A percentile compares a stretch with the other conserved stretches of the same genome.
Conservation (phyloP, 2,797 vertebrate species). For the Astyanax mexicanus region DNA sequence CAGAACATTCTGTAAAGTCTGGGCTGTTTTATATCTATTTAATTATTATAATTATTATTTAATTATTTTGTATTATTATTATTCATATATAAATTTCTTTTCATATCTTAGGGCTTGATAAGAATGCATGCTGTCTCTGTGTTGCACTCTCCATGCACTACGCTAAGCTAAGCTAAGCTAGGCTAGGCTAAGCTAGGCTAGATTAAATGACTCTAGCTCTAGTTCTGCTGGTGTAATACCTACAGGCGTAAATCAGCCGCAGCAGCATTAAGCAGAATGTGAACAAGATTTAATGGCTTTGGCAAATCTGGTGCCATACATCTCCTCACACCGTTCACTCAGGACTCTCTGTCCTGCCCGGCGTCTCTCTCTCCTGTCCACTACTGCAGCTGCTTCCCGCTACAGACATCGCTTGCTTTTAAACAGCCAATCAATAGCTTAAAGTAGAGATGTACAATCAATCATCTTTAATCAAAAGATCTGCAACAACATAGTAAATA, state of each 20-base stretch:
- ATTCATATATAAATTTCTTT: not conserved
- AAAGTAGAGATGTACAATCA: too few species aligned
- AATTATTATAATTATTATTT: too few species aligned
- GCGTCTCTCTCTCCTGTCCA: constrained; percentile 38
- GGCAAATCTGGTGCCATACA: constrained; percentile 71
- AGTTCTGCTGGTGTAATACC: constrained; percentile 66
- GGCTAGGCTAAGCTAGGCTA: constrained; percentile 30
- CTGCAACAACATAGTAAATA: too few species aligned
- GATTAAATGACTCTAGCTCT: constrained; percentile 70
- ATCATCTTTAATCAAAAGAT: too few species aligned
- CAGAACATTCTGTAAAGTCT: constrained; percentile 54
- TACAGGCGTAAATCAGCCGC: constrained; percentile 68
- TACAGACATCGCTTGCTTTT: not conserved
- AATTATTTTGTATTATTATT: too few species aligned
- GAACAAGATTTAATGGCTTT: constrained; percentile 74
- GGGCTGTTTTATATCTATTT: constrained; percentile 23
- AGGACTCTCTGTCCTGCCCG: constrained; percentile 45
- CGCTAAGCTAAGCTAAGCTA: too few species aligned
- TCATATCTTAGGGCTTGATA: constrained; percentile 40
- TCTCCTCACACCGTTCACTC: constrained; percentile 76
- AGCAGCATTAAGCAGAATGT: constrained; percentile 70
- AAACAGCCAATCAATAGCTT: not conserved
- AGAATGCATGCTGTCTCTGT: constrained; percentile 42
- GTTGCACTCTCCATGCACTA: constrained; percentile 28
- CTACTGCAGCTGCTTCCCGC: constrained; percentile 14